Base-by-base conservation (phyloP, 2,797 vertebrate species). In the Zonotrichia albicollis region DNA sequence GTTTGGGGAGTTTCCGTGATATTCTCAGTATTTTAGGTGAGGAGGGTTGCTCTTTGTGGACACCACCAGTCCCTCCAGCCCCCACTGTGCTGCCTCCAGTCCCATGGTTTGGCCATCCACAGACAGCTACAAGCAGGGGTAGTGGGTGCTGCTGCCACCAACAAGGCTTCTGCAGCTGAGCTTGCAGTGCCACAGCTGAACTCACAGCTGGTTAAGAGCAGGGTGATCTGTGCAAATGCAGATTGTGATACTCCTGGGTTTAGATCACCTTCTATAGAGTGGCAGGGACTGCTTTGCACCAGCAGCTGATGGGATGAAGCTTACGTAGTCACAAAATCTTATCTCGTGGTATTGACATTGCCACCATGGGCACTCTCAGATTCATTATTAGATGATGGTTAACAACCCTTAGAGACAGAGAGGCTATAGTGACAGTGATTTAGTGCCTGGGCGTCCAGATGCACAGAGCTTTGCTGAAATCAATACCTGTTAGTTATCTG, bases 401-500 rank as follows among this genome's bases (percentile, higher is more conserved):
- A 54, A 68, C 0, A 1, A 43, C 40, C 50, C 67, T 73, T 64
- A 88, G 27, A 79, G 54, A 60, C 26, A 91, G 70, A 70, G 16
- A 68, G 13, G 72, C n/a, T 66, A 10, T 27, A 84, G 62, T 51
- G 91, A 79, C 66, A 88, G 38, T 79, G 94, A 94, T 93, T 88
- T 86, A 96, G 73, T 84, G 55, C 46, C 77, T 87, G 36, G 17
- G 38, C 67, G 53, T 82, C 48, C 77, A 84, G 60, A 67, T 73
- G 64, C 80, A 50, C 16, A 30, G 67, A 10, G 21, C 55, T 90
- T 87, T 2, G 0, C 50, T 64, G 86, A 89, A 91, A 95, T 94
- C 84, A 84, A 90, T 92, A 84, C 32, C 60, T 67, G 23, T 74
- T 96, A 89, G 74, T 55, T 96, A 64, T 43, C 81, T 67, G 60